These are phyloP conservation scores for Pyxicephalus adspersus DNA, from an alignment of 2,113 vertebrate genomes.

Conservation along the genomic window DNA sequence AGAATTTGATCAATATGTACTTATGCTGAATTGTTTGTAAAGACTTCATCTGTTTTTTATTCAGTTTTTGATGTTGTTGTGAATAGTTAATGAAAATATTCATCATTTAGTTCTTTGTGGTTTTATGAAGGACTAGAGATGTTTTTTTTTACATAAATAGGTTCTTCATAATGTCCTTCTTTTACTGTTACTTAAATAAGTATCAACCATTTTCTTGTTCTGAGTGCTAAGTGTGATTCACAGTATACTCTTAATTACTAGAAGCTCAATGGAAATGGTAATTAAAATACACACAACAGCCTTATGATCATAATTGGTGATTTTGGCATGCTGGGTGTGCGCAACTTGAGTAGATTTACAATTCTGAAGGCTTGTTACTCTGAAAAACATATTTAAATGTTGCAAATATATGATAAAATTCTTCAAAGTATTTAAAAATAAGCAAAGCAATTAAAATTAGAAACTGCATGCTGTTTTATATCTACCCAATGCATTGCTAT, in stretches of 20 bases:
- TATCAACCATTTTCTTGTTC: neutral
- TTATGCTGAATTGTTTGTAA: no score
- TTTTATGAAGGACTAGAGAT: no score
- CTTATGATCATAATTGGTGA: conserved; percentile 8
- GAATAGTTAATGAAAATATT: no score
- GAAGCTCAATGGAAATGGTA: neutral
- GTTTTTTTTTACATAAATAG: no score
- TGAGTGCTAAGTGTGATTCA: neutral
- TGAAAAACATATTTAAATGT: neutral
- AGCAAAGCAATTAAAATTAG: neutral
- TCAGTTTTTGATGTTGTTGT: no score
- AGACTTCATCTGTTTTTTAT: no score
- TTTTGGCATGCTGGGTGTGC: conserved; percentile 1
- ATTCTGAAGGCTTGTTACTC: neutral
- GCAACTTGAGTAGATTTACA: neutral
- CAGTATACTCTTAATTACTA: neutral
- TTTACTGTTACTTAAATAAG: no score
- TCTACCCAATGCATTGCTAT: neutral
- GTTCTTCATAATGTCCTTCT: no score
- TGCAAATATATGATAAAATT: neutral
- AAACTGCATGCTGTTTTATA: neutral
- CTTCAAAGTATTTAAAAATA: conserved; percentile 4
- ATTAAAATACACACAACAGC: conserved; percentile 20
- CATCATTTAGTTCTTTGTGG: no score
- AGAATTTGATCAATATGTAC: no score